Evolutionary conservation across 2,113 vertebrate species (phyloP), one percentile per base, ranked within the genome.

Genomic region (Dicrurus megarhynchus): DNA sequence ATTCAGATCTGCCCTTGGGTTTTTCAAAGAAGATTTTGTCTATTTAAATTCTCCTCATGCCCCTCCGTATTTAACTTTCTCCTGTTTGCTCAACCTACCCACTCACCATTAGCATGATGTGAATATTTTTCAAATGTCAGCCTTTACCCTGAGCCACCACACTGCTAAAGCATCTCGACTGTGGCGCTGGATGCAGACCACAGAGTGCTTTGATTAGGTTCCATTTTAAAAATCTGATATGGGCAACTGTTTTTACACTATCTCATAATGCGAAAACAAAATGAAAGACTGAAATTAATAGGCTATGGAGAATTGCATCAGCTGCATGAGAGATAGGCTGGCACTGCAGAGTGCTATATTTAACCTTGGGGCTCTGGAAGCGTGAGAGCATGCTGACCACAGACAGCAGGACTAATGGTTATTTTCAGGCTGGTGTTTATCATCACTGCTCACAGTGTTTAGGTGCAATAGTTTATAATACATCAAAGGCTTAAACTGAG

Each of bases 271-370:
- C 14, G 22, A 76, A 90, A 94, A 78, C 56, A 83, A 94, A 95
- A 81, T 35, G 47, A 96, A 97, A 90, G 57, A 27, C 35, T 86
- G 79, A 93, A 97, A 95, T 76, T 50, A 95, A 91, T 65, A 79
- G 44, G 16, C 75, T 89, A 33, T 26, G 33, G 47, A 95, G 37
- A 86, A 90, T 57, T 75, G 49, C 80, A 90, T 90, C 90, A 84
- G 55, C 64, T 71, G 57, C 59, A 41, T 9, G 21, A 85, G 37
- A 89, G 81, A 77, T 0, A 63, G 80, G 21, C 75, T 92, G 56
- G 49, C 52, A 42, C 53, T 83, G 84, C 60, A 80, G 49, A 37
- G 18, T 50, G 59, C 17, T 95, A 16, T 90, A 55, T 93, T 93
- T 94, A 93, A 97, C 69, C 71, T 80, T 91, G 10, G 4, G 78